phyloP scores from a whole-genome alignment of 2,888 invertebrate species.

The Diarsia mendica region DNA sequence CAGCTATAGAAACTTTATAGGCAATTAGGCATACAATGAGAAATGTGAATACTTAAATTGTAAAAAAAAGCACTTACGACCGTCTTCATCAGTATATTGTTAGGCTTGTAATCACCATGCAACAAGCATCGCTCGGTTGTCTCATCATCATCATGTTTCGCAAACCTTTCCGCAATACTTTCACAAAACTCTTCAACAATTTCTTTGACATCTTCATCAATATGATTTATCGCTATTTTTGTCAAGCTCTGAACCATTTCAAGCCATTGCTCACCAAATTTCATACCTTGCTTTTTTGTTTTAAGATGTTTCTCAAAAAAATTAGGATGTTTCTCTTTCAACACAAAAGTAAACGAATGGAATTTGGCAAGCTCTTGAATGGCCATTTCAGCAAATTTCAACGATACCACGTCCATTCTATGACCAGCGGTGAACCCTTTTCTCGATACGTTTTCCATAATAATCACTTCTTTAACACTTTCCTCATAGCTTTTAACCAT shows the following conservation, averaged over 20 bases:
- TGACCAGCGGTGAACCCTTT: conserved; percentile 72
- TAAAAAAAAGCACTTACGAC: conserved; percentile 69
- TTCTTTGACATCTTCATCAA: conserved; percentile 65
- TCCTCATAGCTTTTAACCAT: conserved; percentile 73
- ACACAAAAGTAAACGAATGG: conserved; percentile 75
- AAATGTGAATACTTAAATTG: background rate
- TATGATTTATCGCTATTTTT: conserved; percentile 52
- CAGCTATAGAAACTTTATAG: background rate
- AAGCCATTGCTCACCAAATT: conserved; percentile 68
- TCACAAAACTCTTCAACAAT: conserved; percentile 63
- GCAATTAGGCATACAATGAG: background rate
- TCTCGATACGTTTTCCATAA: conserved; percentile 76
- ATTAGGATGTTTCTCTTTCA: conserved; percentile 69
- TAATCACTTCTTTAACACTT: conserved; percentile 68
- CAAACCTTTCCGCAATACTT: conserved; percentile 61
- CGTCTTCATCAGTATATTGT: conserved; percentile 77
- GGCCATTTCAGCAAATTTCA: conserved; percentile 74
- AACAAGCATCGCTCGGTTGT: conserved; percentile 68
- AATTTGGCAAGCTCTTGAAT: conserved; percentile 78
- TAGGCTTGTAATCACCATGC: conserved; percentile 81
- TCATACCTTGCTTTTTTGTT: conserved; percentile 51
- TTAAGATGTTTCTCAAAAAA: conserved; percentile 73
- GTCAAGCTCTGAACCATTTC: conserved; percentile 60
- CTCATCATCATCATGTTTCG: conserved; percentile 64
- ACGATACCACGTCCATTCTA: conserved; percentile 71